Percentiles rank a stretch among this genome's conserved stretches.
phyloP scores from a whole-genome alignment of 2,797 vertebrate genomes.

The Notamacropus eugenii region DNA sequence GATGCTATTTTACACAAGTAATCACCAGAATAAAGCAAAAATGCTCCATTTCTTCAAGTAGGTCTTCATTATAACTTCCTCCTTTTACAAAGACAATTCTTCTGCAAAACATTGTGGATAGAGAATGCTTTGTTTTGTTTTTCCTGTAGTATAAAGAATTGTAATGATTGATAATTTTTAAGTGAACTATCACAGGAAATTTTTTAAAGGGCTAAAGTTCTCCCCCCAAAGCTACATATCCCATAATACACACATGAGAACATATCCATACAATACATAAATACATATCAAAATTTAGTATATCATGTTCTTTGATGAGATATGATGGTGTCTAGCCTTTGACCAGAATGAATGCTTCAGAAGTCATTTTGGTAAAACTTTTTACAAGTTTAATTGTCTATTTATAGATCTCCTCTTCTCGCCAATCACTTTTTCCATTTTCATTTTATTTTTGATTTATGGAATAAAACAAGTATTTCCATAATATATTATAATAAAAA shows the following conservation, averaged over 20 bases:
- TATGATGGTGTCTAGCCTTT: not conserved
- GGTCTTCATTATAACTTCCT: not conserved
- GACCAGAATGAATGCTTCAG: not conserved
- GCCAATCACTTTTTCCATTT: not conserved
- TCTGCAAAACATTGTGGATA: not conserved
- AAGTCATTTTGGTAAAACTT: not conserved
- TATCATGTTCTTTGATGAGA: not conserved
- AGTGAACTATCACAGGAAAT: not conserved
- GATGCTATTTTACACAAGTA: constrained; percentile 9
- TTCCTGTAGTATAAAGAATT: constrained; percentile 19
- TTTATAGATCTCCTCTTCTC: not conserved
- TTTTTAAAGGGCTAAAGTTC: not conserved
- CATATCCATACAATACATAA: not conserved
- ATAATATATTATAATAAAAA: not conserved
- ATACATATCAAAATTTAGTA: not conserved
- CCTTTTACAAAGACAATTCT: not conserved
- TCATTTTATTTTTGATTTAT: not conserved
- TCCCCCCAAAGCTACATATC: not conserved
- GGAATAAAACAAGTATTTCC: not conserved
- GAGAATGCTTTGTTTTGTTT: not conserved
- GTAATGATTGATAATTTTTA: constrained; percentile 4
- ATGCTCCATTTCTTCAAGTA: not conserved
- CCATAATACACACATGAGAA: not conserved
- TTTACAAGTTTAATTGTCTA: not conserved
- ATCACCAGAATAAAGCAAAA: not conserved